Conservation (phyloP, 2,888 invertebrate species). For the Epinotia ramella region DNA sequence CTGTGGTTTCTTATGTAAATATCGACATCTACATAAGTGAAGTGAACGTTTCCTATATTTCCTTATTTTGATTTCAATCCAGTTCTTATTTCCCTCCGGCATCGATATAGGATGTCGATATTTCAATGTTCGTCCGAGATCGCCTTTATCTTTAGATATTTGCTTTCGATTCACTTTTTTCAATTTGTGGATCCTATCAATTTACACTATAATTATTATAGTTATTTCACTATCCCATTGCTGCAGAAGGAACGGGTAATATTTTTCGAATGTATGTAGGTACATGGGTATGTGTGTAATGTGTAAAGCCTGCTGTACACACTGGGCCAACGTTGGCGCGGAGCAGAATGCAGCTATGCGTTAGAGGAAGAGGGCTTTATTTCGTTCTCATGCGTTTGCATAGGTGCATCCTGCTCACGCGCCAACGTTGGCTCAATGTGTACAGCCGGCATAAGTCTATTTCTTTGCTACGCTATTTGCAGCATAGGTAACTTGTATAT, state of each 20-base stretch:
- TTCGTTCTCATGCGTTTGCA: too few species aligned
- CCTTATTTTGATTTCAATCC: background rate
- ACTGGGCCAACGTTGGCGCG: too few species aligned
- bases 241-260: background rate
- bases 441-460: too few species aligned
- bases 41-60: background rate
- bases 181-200: background rate
- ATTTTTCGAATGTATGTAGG: background rate
- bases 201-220: too few species aligned
- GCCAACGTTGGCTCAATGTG: too few species aligned
- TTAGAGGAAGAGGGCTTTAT: too few species aligned
- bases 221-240: too few species aligned
- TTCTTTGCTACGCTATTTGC: background rate
- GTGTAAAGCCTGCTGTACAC: too few species aligned
- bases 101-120: background rate
- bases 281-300: background rate
- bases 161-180: background rate
- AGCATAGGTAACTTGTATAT: background rate
- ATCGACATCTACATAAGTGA: background rate
- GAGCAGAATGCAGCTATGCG: too few species aligned
- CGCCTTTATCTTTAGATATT: background rate
- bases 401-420: too few species aligned
- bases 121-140: constrained; percentile 8
- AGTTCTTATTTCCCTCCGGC: background rate
- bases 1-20: background rate